Conservation (phyloP, 1,140 invertebrate genomes). For the Gryon sp. region DNA sequence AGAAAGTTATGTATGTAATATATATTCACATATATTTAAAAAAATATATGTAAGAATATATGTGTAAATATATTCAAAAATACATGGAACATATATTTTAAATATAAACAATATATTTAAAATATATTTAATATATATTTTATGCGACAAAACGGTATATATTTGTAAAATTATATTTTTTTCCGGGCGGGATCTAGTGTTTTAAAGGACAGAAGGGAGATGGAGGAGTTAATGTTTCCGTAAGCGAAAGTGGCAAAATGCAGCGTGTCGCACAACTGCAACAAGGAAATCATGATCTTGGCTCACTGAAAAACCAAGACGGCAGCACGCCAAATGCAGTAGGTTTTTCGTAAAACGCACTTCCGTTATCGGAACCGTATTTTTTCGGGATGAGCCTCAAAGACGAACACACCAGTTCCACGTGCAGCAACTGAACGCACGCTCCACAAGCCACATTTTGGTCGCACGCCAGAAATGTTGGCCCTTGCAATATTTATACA, state of each 20-base stretch:
- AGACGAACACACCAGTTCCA: slow-evolving; percentile 15
- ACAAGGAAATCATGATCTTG: slow-evolving; percentile 17
- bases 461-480: slow-evolving; percentile 29
- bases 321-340: slow-evolving; percentile 46
- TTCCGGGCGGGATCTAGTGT: background rate
- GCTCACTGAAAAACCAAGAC: slow-evolving; percentile 33
- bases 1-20: too few relatives aligned
- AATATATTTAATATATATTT: too few relatives aligned
- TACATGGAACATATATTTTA: too few relatives aligned
- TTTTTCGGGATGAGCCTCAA: slow-evolving; percentile 32
- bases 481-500: slow-evolving; percentile 28
- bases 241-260: slow-evolving; percentile 28
- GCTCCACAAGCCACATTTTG: slow-evolving; percentile 1
- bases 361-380: slow-evolving; percentile 52
- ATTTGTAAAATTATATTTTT: too few relatives aligned
- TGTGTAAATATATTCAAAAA: too few relatives aligned
- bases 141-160: too few relatives aligned
- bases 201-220: slow-evolving; percentile 1
- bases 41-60: too few relatives aligned
- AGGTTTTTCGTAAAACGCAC: slow-evolving; percentile 53
- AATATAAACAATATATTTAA: too few relatives aligned
- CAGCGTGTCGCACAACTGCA: slow-evolving; percentile 6
- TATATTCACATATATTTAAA: too few relatives aligned
- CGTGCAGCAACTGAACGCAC: background rate
- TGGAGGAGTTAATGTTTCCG: background rate